Conservation (phyloP, 2,113 vertebrate species). For the Glaucomys volans region DNA sequence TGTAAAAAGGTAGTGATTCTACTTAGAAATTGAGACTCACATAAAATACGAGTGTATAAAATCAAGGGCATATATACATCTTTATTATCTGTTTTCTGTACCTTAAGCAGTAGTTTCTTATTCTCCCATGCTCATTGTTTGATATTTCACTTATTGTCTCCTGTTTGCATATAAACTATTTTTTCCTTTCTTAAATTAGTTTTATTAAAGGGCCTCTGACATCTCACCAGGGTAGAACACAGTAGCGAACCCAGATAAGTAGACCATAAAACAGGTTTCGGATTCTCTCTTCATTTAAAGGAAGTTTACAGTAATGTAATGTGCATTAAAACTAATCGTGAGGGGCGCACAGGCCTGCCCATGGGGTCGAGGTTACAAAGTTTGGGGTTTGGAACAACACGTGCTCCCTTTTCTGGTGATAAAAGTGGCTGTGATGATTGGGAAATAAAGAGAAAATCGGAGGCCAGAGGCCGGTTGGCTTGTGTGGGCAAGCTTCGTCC, state of each 20-base stretch:
- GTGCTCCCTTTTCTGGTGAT: not conserved
- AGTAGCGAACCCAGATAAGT: not conserved
- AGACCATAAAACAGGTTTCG: not conserved
- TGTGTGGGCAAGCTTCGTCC: accelerated
- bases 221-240: not conserved
- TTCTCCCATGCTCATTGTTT: not conserved
- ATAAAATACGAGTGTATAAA: not conserved
- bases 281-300: not conserved
- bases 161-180: not conserved
- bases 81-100: not conserved
- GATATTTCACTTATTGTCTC: not conserved
- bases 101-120: not conserved
- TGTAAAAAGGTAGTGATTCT: not conserved
- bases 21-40: not conserved
- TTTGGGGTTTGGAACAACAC: accelerated
- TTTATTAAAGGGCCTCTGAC: not conserved
- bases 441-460: not conserved
- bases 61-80: not conserved
- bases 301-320: conserved; percentile 25
- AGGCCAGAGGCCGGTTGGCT: not conserved
- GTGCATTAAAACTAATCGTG: not conserved
- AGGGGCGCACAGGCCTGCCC: accelerated
- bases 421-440: not conserved
- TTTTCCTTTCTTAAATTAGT: conserved; percentile 41
- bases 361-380: not conserved